A percentile compares a stretch with the other conserved stretches of the same genome.
Conservation (phyloP, 2,888 invertebrate species). For the Amblyteles armatorius region DNA sequence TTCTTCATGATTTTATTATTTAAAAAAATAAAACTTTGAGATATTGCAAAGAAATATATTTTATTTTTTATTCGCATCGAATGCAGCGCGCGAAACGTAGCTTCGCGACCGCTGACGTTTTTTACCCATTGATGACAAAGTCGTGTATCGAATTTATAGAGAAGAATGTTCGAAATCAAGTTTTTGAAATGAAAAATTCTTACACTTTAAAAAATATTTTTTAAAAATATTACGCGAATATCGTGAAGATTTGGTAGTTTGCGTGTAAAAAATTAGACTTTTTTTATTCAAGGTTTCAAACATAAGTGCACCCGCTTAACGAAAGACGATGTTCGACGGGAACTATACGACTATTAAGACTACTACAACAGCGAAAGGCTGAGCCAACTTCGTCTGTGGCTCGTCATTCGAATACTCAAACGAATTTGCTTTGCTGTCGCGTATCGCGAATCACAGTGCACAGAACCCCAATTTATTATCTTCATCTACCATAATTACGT, state of each 20-base stretch:
- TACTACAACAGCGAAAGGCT: slow-evolving; percentile 7
- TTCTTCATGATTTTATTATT: neutral
- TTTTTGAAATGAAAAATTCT: neutral
- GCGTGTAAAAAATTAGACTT: neutral
- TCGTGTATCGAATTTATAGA: neutral
- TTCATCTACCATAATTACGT: slow-evolving; percentile 24
- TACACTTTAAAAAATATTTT: neutral
- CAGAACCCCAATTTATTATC: slow-evolving; percentile 50
- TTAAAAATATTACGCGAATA: neutral
- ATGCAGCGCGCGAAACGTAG: too few relatives aligned
- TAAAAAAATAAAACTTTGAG: neutral
- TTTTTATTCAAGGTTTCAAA: slow-evolving; percentile 9
- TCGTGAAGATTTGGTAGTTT: neutral
- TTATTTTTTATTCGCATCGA: neutral
- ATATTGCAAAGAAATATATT: slow-evolving; percentile 5
- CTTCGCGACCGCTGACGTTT: too few relatives aligned
- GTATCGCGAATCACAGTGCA: slow-evolving; percentile 38
- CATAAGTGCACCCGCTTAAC: slow-evolving; percentile 42
- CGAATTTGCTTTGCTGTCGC: slow-evolving; percentile 59
- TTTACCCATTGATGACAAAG: too few relatives aligned
- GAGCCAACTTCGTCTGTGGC: slow-evolving; percentile 68
- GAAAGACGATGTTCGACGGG: slow-evolving; percentile 55
- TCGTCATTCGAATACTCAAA: slow-evolving; percentile 74
- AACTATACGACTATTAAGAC: slow-evolving; percentile 47
- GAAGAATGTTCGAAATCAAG: neutral